A percentile compares a stretch with the other conserved stretches of the same genome.
Conservation (phyloP, 1,140 invertebrate genomes). For the Octopus sinensis region DNA sequence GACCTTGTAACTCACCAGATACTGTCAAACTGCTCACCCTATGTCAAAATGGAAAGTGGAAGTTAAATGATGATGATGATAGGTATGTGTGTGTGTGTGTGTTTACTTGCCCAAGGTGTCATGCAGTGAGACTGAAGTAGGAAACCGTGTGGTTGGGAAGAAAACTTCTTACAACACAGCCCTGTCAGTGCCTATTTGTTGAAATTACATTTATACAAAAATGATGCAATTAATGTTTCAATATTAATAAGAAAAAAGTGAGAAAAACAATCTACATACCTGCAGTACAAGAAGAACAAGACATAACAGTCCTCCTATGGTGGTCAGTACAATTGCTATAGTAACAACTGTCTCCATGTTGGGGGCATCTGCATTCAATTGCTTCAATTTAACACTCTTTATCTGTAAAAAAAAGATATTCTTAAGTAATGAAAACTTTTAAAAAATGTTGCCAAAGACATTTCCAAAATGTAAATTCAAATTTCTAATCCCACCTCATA, state of each 20-base stretch:
- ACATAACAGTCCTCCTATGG: constrained; percentile 47
- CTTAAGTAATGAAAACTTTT: too few species aligned
- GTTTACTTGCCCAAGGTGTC: not conserved
- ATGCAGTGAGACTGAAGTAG: not conserved
- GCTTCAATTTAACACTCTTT: too few species aligned
- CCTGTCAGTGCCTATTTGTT: not conserved
- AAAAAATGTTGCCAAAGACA: too few species aligned
- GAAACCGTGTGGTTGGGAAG: not conserved
- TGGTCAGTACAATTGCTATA: constrained; percentile 43
- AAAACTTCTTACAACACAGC: not conserved
- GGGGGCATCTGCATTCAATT: not conserved
- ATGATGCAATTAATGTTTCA: not conserved
- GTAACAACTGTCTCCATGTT: constrained; percentile 36
- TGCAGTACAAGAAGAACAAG: constrained; percentile 44
- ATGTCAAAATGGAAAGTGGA: too few species aligned
- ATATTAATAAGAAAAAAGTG: not conserved
- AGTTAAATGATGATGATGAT: too few species aligned
- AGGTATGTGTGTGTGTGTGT: not conserved
- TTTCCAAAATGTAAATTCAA: too few species aligned
- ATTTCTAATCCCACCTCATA: too few species aligned
- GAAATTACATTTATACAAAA: not conserved
- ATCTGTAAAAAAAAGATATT: too few species aligned
- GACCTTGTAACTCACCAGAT: too few species aligned
- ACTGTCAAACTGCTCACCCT: too few species aligned
- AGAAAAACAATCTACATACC: constrained; percentile 26